These are phyloP conservation scores for Oncorhynchus nerka DNA, from an alignment of 2,113 vertebrate genomes.

Conservation along the genomic window DNA sequence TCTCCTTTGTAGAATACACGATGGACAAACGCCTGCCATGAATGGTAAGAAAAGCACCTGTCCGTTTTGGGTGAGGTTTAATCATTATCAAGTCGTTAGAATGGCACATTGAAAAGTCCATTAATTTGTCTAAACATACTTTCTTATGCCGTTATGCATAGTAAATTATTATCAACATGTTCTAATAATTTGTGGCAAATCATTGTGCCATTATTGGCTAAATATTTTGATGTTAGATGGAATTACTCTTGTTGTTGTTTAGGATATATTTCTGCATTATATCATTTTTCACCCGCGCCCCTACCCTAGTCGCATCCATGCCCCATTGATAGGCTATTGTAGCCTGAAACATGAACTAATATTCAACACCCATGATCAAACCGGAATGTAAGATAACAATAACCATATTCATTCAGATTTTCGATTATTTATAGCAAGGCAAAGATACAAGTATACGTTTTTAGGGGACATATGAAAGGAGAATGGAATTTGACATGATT, in stretches of 20 bases:
- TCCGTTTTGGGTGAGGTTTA: background rate
- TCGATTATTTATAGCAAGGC: too few species aligned
- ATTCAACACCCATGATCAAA: conserved; percentile 10
- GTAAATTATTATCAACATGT: too few species aligned
- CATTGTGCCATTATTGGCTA: background rate
- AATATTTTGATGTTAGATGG: background rate
- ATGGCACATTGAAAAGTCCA: background rate
- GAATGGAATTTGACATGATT: too few species aligned
- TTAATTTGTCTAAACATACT: background rate
- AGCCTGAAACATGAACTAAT: background rate
- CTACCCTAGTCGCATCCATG: conserved; percentile 5
- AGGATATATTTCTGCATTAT: background rate
- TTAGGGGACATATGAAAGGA: too few species aligned
- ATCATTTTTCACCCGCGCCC: background rate
- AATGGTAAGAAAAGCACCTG: conserved; percentile 46
- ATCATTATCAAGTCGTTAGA: background rate
- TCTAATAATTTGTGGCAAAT: background rate
- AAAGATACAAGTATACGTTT: too few species aligned
- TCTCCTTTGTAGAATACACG: background rate
- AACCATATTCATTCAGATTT: background rate
- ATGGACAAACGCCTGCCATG: background rate
- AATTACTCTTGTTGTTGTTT: background rate
- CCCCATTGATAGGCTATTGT: background rate
- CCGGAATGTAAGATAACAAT: background rate
- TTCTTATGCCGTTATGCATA: background rate